These are phyloP conservation scores for Tenualosa ilisha DNA, from an alignment of 2,797 vertebrate species.

Conservation along the genomic window DNA sequence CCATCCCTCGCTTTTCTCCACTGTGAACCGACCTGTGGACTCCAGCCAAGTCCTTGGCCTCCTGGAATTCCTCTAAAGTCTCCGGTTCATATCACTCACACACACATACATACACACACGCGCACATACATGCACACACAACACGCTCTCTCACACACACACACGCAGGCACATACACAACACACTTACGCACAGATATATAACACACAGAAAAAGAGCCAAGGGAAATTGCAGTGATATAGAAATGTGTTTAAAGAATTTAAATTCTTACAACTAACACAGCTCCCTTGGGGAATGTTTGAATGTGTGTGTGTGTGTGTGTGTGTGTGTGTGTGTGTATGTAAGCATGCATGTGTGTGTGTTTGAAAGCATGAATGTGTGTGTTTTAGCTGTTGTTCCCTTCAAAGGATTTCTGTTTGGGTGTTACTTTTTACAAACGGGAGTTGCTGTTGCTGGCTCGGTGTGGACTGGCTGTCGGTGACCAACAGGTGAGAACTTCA, in stretches of 20 bases:
- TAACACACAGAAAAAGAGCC: neutral
- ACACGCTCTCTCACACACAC: neutral
- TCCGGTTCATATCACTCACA: neutral
- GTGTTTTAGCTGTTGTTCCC: neutral
- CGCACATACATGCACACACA: neutral
- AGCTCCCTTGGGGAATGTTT: too few species aligned
- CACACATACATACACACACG: neutral
- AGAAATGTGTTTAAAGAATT: too few species aligned
- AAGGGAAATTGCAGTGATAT: too few species aligned
- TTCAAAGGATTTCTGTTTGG: slow-evolving; percentile 18
- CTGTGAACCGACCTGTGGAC: neutral
- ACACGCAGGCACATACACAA: neutral
- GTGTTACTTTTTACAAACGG: slow-evolving; percentile 11
- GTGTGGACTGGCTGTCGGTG: neutral
- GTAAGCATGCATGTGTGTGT: neutral
- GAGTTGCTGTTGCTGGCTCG: neutral
- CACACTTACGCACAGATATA: neutral
- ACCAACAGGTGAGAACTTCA: slow-evolving; percentile 7
- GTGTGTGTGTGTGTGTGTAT: slow-evolving; percentile 4
- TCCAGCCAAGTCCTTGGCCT: slow-evolving; percentile 6
- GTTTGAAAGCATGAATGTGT: slow-evolving; percentile 13
- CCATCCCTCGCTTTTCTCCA: neutral
- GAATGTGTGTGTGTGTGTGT: neutral
- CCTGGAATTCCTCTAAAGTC: neutral
- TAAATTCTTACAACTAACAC: too few species aligned